Percentiles rank a stretch among this genome's conserved stretches.
phyloP scores from a whole-genome alignment of 2,113 vertebrate species.

The Tyrannus savana region DNA sequence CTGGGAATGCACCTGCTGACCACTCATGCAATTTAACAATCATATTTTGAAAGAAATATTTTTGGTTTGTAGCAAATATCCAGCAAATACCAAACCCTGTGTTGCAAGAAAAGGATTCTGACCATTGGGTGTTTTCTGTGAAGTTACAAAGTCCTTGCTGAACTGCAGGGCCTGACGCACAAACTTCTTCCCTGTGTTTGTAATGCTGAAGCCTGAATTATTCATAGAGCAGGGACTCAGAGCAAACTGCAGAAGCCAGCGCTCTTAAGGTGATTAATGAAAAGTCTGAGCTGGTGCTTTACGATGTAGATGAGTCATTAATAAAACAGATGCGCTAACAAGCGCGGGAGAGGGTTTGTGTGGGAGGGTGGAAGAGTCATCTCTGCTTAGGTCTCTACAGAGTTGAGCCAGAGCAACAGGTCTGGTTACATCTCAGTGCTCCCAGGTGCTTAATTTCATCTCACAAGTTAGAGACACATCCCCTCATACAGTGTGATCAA shows the following conservation, averaged over 20 bases:
- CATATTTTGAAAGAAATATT: not conserved
- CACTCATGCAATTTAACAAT: not conserved
- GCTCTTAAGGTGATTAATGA: not conserved
- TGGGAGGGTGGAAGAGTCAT: not conserved
- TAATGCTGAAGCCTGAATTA: not conserved
- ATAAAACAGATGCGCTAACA: not conserved
- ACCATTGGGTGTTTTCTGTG: not conserved
- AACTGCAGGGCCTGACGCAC: not conserved
- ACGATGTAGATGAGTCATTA: not conserved
- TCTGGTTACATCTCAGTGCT: not conserved
- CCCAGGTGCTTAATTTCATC: not conserved
- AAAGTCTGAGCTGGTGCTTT: not conserved
- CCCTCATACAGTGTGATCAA: not conserved
- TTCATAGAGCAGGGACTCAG: accelerated
- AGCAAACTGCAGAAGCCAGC: not conserved
- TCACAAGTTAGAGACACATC: not conserved
- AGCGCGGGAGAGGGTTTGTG: not conserved
- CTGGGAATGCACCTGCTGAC: not conserved
- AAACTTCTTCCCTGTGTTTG: not conserved
- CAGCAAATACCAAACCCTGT: not conserved
- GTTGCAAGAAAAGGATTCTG: not conserved
- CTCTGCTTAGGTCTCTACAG: not conserved
- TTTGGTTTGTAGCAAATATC: not conserved
- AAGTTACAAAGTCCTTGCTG: not conserved
- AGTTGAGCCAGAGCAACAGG: not conserved